A percentile compares a stretch with the other conserved stretches of the same genome.
Evolutionary conservation across 2,888 invertebrate species (phyloP).

Genomic region (Trissonchulus latispiculum): DNA sequence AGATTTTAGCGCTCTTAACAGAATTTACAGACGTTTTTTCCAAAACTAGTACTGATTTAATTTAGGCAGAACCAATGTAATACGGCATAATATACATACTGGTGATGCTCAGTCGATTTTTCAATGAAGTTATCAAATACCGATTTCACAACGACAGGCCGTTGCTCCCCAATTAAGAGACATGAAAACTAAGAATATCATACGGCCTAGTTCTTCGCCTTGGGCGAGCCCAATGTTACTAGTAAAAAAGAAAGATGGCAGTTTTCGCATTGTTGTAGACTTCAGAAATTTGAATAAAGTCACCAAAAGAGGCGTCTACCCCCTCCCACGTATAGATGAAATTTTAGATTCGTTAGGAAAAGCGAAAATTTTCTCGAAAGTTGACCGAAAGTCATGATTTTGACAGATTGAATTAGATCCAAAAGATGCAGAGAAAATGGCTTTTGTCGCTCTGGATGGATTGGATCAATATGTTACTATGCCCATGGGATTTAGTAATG

Average conservation of each 20-base stretch:
- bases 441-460: constrained; percentile 26
- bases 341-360: neutral
- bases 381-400: constrained; percentile 19
- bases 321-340: constrained; percentile 11
- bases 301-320: constrained; percentile 13
- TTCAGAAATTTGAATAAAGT: constrained; percentile 10
- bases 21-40: neutral
- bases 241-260: constrained; percentile 1
- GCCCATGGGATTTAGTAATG: no score
- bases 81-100: neutral
- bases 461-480: constrained; percentile 27
- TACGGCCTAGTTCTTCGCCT: neutral
- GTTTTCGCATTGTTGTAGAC: neutral
- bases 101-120: neutral
- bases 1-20: neutral
- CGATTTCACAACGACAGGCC: neutral
- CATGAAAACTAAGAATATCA: neutral
- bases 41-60: neutral
- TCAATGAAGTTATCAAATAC: neutral
- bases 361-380: constrained; percentile 5
- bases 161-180: neutral
- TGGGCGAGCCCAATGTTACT: constrained; percentile 5
- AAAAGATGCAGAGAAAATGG: constrained; percentile 25
- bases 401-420: constrained; percentile 20
- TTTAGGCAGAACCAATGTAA: neutral